Conservation (phyloP, 1,140 invertebrate genomes). For the Psix sp. region DNA sequence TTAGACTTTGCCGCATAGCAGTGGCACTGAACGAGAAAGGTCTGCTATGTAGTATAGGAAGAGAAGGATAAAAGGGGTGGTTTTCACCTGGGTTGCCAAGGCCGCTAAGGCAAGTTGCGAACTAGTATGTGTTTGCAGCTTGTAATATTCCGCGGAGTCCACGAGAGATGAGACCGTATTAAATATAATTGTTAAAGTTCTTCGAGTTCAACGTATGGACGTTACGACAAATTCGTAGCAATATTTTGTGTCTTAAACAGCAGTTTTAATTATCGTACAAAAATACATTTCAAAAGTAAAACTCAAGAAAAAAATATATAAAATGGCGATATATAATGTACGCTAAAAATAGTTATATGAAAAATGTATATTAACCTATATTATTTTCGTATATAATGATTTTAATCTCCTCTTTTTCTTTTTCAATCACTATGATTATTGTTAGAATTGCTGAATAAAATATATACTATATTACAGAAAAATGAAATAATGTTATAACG, state of each 20-base stretch:
- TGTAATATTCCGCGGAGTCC: conserved; percentile 64
- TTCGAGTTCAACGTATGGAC: conserved; percentile 62
- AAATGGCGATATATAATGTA: too few species aligned
- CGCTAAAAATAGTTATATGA: too few species aligned
- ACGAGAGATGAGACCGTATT: conserved; percentile 68
- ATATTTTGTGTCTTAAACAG: conserved; percentile 65
- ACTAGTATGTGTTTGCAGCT: conserved; percentile 68
- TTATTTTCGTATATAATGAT: too few species aligned
- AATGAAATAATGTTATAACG: too few species aligned
- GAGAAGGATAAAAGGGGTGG: conserved; percentile 63
- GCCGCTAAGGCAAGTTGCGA: conserved; percentile 65
- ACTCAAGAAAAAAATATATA: too few species aligned
- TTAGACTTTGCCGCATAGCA: conserved; percentile 72
- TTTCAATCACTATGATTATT: too few species aligned
- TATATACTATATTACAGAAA: too few species aligned
- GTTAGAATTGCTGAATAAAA: too few species aligned
- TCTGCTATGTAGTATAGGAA: conserved; percentile 55
- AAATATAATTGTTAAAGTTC: conserved; percentile 76
- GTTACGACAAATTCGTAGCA: conserved; percentile 68
- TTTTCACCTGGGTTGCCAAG: conserved; percentile 70
- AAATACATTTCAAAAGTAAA: too few species aligned
- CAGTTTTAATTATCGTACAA: too few species aligned
- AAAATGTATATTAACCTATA: too few species aligned
- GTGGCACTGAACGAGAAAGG: conserved; percentile 57
- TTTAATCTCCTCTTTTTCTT: too few species aligned